Conservation (phyloP, 2,113 vertebrate species). For the Lontra canadensis region DNA sequence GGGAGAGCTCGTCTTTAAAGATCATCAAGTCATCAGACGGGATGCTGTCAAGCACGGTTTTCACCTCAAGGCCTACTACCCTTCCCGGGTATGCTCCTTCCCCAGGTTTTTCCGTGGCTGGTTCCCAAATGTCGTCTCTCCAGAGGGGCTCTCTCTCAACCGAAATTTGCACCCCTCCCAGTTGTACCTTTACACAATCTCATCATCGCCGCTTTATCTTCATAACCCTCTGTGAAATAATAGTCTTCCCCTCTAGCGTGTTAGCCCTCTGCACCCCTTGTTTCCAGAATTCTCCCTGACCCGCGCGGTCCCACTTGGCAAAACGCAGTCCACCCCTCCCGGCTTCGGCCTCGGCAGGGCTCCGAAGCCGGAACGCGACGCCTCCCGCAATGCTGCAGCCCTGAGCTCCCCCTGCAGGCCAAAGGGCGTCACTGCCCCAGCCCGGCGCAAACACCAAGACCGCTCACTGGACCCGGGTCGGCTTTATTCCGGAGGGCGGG, state of each 20-base stretch:
- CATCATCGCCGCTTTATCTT: neutral
- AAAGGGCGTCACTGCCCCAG: neutral
- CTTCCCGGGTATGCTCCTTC: neutral
- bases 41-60: neutral
- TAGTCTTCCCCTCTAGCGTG: neutral
- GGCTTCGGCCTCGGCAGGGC: accelerated
- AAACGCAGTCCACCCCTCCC: neutral
- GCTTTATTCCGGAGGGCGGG: neutral
- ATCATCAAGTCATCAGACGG: neutral
- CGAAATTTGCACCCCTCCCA: neutral
- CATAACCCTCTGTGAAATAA: neutral
- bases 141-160: neutral
- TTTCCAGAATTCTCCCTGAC: neutral
- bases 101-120: neutral
- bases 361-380: accelerated
- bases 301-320: neutral
- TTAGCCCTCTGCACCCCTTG: neutral
- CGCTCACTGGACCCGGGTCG: accelerated
- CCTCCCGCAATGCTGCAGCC: neutral
- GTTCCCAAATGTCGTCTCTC: neutral
- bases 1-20: neutral
- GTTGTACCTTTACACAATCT: neutral
- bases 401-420: constrained; percentile 32
- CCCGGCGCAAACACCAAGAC: neutral
- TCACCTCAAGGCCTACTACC: neutral